Conservation (phyloP, 2,888 invertebrate species). For the Coleophora deauratella region DNA sequence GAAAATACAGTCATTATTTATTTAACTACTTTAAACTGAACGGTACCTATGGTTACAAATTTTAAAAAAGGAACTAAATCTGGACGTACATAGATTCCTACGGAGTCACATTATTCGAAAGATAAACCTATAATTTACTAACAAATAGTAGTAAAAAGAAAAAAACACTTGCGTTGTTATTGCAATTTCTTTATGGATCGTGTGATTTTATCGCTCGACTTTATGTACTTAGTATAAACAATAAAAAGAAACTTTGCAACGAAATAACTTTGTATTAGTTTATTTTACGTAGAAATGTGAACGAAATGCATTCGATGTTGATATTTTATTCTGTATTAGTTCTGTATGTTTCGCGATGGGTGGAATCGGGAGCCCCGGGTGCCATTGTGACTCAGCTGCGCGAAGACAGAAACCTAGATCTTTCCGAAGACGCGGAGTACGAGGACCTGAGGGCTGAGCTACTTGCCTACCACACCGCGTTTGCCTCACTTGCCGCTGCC, state of each 20-base stretch:
- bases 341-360: conserved; percentile 8
- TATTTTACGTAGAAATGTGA: conserved; percentile 17
- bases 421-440: conserved; percentile 56
- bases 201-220: conserved; percentile 39
- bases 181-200: conserved; percentile 15
- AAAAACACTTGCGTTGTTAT: conserved; percentile 22
- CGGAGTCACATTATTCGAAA: no score
- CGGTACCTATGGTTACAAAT: no score
- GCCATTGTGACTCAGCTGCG: conserved; percentile 38
- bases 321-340: conserved; percentile 28
- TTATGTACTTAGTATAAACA: conserved; percentile 50
- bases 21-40: no score
- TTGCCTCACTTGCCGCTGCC: conserved; percentile 22
- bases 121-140: no score
- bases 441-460: conserved; percentile 60
- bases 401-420: conserved; percentile 48
- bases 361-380: no score
- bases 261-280: conserved; percentile 20
- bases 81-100: no score
- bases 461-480: conserved; percentile 51
- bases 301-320: conserved; percentile 32
- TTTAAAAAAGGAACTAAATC: no score
- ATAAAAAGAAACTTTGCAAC: conserved; percentile 36
- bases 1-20: no score
- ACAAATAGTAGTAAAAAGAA: not conserved